A percentile compares a stretch with the other conserved stretches of the same genome.
phyloP scores from a whole-genome alignment of 2,888 invertebrate species.

The Lucinisca nassula region DNA sequence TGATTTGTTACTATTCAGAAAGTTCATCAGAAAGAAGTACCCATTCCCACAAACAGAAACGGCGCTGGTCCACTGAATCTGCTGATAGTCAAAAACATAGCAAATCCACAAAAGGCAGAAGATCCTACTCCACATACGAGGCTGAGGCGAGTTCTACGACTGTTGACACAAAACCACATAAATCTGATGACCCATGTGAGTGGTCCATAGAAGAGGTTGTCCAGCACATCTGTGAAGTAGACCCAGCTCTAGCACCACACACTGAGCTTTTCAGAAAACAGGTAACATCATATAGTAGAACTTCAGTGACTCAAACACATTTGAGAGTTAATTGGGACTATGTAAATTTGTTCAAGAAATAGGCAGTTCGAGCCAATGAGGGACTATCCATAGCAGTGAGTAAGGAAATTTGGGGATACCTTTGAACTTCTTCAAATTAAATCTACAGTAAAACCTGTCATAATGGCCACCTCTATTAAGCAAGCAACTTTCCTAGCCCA shows the following conservation, averaged over 20 bases:
- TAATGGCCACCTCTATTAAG: no score
- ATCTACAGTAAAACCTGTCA: no score
- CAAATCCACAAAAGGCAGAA: slow-evolving; percentile 60
- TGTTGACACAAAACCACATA: slow-evolving; percentile 73
- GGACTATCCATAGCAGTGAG: no score
- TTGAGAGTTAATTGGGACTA: no score
- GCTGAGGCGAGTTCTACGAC: slow-evolving; percentile 87
- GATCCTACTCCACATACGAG: slow-evolving; percentile 77
- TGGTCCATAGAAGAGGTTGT: slow-evolving; percentile 99
- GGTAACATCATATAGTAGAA: slow-evolving; percentile 90
- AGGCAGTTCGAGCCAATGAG: no score
- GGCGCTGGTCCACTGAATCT: slow-evolving; percentile 88
- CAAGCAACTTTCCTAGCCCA: no score
- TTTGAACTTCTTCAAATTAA: no score
- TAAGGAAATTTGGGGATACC: no score
- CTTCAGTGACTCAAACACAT: no score
- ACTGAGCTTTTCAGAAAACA: slow-evolving; percentile 97
- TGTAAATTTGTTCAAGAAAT: no score
- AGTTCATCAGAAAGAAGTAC: slow-evolving; percentile 33
- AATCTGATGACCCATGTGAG: slow-evolving; percentile 80
- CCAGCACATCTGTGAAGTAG: slow-evolving; percentile 95
- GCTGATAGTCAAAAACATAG: slow-evolving; percentile 81
- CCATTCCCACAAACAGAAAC: slow-evolving; percentile 45
- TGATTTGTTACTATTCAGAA: no score
- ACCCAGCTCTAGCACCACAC: slow-evolving; percentile 94